phyloP scores from a whole-genome alignment of 1,140 invertebrate genomes.

The Plodia interpunctella region DNA sequence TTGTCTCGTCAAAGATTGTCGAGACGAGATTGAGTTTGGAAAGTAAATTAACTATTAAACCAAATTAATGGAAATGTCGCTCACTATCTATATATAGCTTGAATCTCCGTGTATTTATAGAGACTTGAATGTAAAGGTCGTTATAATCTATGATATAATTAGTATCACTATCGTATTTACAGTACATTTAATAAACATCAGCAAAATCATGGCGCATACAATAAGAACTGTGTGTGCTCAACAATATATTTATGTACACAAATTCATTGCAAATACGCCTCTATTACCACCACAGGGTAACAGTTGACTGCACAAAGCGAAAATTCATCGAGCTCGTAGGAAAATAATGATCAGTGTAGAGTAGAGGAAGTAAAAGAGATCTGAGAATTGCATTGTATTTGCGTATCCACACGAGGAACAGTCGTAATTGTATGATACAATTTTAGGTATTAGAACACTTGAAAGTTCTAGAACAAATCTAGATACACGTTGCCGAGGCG shows the following conservation, averaged over 20 bases:
- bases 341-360: no score
- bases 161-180: no score
- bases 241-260: no score
- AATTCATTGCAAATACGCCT: no score
- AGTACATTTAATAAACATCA: background rate
- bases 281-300: no score
- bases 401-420: no score
- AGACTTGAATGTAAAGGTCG: background rate
- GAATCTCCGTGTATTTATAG: background rate
- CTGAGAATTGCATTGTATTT: no score
- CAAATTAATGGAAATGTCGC: background rate
- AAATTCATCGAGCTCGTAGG: no score
- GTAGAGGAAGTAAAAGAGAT: no score
- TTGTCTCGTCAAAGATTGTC: background rate
- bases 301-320: no score
- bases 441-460: background rate
- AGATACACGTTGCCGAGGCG: background rate
- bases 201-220: background rate
- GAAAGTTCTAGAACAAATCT: conserved; percentile 1
- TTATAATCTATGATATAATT: background rate
- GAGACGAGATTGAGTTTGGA: background rate
- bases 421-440: background rate
- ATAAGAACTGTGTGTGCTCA: no score
- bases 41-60: background rate
- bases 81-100: background rate